phyloP scores from a whole-genome alignment of 2,797 vertebrate species.

The Chaetophractus vellerosus region DNA sequence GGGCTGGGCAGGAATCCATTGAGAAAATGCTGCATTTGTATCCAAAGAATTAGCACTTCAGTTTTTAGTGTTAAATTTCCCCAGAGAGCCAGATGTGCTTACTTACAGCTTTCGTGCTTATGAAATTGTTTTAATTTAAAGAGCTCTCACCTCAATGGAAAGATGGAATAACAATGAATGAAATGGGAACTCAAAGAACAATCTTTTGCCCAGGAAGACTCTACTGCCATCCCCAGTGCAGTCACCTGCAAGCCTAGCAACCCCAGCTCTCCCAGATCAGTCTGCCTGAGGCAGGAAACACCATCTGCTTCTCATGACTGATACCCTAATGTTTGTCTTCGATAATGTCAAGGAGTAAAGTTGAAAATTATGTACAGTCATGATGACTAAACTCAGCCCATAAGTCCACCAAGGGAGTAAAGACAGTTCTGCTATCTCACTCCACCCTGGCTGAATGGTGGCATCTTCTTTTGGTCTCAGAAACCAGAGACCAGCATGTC shows the following conservation, averaged over 20 bases:
- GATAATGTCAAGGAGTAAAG: background rate
- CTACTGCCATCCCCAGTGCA: background rate
- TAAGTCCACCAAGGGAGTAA: no score
- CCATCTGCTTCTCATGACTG: background rate
- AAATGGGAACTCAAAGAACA: background rate
- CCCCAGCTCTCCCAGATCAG: background rate
- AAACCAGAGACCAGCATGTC: background rate
- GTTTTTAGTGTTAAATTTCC: conserved; percentile 41
- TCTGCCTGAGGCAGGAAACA: background rate
- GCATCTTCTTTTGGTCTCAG: background rate
- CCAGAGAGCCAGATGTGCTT: background rate
- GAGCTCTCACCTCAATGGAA: background rate
- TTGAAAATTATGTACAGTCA: background rate
- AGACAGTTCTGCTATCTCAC: background rate
- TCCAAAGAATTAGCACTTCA: background rate
- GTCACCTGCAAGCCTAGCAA: background rate
- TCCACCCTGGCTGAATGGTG: background rate
- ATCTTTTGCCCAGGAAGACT: background rate
- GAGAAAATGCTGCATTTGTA: background rate
- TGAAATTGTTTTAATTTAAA: conserved; percentile 38
- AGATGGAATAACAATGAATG: background rate
- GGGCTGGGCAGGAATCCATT: background rate
- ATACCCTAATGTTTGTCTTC: background rate
- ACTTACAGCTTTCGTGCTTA: background rate
- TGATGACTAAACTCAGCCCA: no score